Percentiles rank a stretch among this genome's conserved stretches.
Conservation (phyloP, 2,113 vertebrate species). For the Cyrtonyx montezumae region DNA sequence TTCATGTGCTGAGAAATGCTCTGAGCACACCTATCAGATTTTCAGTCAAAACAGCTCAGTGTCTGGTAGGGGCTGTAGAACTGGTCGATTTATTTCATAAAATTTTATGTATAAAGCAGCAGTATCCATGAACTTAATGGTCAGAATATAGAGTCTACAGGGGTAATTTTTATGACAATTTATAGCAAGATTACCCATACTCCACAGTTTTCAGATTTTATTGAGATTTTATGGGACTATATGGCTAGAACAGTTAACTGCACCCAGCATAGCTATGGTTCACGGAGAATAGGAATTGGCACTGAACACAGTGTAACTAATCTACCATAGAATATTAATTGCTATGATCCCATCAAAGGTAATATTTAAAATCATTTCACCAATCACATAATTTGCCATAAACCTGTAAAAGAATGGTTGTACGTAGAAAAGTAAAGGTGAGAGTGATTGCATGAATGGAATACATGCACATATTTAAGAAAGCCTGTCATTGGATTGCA, state of each 20-base stretch:
- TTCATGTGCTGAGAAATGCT: constrained; percentile 54
- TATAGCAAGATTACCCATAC: constrained; percentile 78
- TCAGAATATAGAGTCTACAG: constrained; percentile 78
- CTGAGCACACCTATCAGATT: constrained; percentile 60
- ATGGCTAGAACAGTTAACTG: constrained; percentile 61
- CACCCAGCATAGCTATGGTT: constrained; percentile 34
- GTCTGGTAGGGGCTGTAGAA: constrained; percentile 61
- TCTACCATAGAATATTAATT: constrained; percentile 72
- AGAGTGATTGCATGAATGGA: neutral
- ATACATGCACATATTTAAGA: constrained; percentile 17
- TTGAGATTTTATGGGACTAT: constrained; percentile 76
- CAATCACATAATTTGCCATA: constrained; percentile 59
- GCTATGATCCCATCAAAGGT: constrained; percentile 59
- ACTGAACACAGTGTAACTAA: constrained; percentile 48
- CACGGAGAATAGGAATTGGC: constrained; percentile 35
- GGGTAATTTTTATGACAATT: constrained; percentile 82
- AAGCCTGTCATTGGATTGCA: neutral
- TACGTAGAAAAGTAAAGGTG: neutral
- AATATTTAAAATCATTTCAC: constrained; percentile 61
- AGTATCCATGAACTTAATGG: constrained; percentile 79
- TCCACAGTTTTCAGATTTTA: constrained; percentile 78
- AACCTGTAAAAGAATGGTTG: constrained; percentile 5
- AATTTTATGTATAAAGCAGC: constrained; percentile 83
- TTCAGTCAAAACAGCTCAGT: constrained; percentile 75
- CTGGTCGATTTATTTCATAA: constrained; percentile 83